Conservation (phyloP, 2,888 invertebrate species). For the Hypomecis punctinalis region DNA sequence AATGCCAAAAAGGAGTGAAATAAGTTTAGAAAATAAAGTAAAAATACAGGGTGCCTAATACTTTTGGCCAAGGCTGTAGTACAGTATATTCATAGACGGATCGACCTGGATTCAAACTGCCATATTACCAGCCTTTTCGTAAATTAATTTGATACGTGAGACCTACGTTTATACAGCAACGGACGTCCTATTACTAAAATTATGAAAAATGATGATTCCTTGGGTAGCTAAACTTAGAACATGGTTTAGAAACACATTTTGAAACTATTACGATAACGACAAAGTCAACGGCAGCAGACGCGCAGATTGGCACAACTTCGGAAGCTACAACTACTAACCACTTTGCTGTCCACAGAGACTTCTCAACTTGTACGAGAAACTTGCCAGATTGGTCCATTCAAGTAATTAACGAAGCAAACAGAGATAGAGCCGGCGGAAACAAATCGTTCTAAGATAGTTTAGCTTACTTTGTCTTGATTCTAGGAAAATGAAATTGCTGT, state of each 20-base stretch:
- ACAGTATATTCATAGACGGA: no score
- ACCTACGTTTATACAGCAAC: no score
- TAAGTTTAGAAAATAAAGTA: no score
- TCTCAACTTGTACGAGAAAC: conserved; percentile 7
- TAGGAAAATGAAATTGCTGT: not conserved
- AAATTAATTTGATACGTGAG: no score
- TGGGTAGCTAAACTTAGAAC: not conserved
- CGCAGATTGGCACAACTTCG: conserved; percentile 7
- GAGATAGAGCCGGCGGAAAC: conserved; percentile 3
- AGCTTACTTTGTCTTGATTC: not conserved
- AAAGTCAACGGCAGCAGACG: not conserved
- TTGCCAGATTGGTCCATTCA: conserved; percentile 19
- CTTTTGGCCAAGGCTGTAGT: no score
- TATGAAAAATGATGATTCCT: no score
- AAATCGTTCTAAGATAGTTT: conserved; percentile 2
- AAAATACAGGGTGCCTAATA: no score
- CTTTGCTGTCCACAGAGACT: conserved; percentile 14
- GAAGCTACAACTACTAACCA: not conserved
- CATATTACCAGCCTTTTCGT: no score
- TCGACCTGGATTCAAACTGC: no score
- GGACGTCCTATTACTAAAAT: no score
- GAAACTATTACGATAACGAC: no score
- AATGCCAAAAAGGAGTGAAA: no score
- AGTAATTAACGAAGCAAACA: conserved; percentile 17
- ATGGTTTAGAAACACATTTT: not conserved